Percentiles rank a stretch among this genome's conserved stretches.
These are phyloP conservation scores for Tenthredo distinguenda DNA, from an alignment of 2,888 invertebrate species.

Conservation along the genomic window DNA sequence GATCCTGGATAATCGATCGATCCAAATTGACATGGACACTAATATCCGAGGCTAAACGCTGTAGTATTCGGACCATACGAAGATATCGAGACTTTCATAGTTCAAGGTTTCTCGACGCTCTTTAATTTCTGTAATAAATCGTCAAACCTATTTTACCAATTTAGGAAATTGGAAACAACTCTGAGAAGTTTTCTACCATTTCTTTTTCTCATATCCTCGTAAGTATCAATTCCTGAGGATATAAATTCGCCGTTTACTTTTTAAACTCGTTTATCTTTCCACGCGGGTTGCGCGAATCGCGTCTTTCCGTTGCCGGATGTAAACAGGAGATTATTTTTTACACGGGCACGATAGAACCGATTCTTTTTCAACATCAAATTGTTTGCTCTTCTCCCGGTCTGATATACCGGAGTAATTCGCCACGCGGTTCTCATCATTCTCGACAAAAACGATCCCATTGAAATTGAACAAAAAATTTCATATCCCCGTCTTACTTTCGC, in stretches of 20 bases:
- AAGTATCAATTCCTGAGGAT: not conserved
- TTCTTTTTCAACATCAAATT: not conserved
- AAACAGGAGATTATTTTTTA: not conserved
- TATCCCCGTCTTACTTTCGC: not conserved
- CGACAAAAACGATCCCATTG: not conserved
- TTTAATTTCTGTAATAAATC: not conserved
- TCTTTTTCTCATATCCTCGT: not conserved
- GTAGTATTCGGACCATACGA: not conserved
- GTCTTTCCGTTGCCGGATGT: not conserved
- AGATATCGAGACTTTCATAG: not conserved
- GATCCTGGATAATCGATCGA: conserved; percentile 11
- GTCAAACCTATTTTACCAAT: not conserved
- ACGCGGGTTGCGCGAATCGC: not conserved
- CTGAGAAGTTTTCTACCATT: not conserved
- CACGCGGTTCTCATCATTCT: not conserved
- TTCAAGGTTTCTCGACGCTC: not conserved
- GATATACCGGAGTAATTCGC: not conserved
- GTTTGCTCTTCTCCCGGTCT: not conserved
- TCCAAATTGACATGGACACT: not conserved
- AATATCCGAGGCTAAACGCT: not conserved
- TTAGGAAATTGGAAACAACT: not conserved
- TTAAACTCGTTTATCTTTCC: conserved; percentile 31
- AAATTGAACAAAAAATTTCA: not conserved
- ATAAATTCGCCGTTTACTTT: conserved; percentile 21
- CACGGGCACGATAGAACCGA: not conserved